phyloP scores from a whole-genome alignment of 2,113 vertebrate species.

The Notiomystis cincta region DNA sequence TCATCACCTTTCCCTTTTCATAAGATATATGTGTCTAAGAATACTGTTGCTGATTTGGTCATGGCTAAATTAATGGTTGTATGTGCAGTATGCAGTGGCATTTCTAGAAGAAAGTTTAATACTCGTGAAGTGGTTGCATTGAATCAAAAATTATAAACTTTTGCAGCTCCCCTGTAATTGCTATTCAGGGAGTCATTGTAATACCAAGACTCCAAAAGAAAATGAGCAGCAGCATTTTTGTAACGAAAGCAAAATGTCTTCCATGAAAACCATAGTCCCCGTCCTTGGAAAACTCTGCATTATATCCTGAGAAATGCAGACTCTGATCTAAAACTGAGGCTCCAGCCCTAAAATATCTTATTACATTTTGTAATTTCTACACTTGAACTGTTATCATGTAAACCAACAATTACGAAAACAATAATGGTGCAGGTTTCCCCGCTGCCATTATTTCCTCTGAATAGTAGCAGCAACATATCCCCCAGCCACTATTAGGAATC shows the following conservation, averaged over 20 bases:
- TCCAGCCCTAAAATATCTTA: neutral
- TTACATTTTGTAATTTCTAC: neutral
- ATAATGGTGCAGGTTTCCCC: slow-evolving; percentile 2
- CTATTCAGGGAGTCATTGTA: slow-evolving; percentile 67
- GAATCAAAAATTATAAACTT: slow-evolving; percentile 78
- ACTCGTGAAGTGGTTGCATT: slow-evolving; percentile 67
- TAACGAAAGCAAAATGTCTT: slow-evolving; percentile 31
- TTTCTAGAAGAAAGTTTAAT: slow-evolving; percentile 74
- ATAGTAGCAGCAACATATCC: neutral
- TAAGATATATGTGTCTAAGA: slow-evolving; percentile 52
- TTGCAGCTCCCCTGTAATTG: slow-evolving; percentile 68
- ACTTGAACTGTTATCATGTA: neutral
- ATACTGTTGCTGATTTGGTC: slow-evolving; percentile 59
- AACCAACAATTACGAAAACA: slow-evolving; percentile 24
- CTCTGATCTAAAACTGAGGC: neutral
- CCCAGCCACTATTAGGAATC: neutral
- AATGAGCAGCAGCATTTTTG: slow-evolving; percentile 14
- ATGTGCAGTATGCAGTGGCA: slow-evolving; percentile 58
- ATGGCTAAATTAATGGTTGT: slow-evolving; percentile 65
- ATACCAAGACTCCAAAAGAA: slow-evolving; percentile 20
- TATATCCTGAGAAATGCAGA: neutral
- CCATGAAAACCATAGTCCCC: neutral
- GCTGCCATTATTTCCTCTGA: slow-evolving; percentile 26
- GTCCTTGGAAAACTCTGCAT: neutral
- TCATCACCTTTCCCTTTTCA: slow-evolving; percentile 17